Evolutionary conservation across 2,797 vertebrate genomes (phyloP).

Genomic region (Balearica regulorum): DNA sequence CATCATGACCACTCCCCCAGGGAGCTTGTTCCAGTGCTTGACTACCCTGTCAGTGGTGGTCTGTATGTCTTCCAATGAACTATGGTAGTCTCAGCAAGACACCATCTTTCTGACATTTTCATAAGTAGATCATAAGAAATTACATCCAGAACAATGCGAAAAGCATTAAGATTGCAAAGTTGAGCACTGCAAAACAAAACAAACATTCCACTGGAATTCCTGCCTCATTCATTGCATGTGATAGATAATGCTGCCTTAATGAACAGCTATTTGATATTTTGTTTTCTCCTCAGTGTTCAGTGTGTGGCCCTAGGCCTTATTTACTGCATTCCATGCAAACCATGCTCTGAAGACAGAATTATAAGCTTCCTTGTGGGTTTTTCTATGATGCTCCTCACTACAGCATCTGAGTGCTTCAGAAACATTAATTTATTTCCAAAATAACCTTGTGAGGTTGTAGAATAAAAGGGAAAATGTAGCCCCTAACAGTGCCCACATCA

Average conservation of each 20-base stretch:
- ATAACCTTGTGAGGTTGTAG: slow-evolving; percentile 33
- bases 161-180: not conserved
- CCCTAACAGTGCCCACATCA: not conserved
- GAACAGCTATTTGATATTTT: slow-evolving; percentile 38
- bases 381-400: not conserved
- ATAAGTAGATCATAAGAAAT: not conserved
- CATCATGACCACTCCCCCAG: not conserved
- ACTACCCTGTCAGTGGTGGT: not conserved
- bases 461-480: not conserved
- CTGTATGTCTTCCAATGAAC: not conserved
- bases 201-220: not conserved
- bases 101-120: not conserved
- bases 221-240: not conserved
- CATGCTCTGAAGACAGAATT: slow-evolving; percentile 4
- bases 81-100: not conserved
- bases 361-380: not conserved
- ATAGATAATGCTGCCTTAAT: slow-evolving; percentile 22
- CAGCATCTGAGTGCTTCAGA: not conserved
- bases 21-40: not conserved
- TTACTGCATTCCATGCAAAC: slow-evolving; percentile 27
- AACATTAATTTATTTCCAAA: slow-evolving; percentile 38
- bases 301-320: slow-evolving; percentile 23
- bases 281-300: not conserved
- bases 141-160: not conserved
- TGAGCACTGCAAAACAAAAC: not conserved